Evolutionary conservation across 2,888 invertebrate genomes (phyloP), one percentile per base, ranked within the genome.

Genomic region (Sarcophaga caerulescens): DNA sequence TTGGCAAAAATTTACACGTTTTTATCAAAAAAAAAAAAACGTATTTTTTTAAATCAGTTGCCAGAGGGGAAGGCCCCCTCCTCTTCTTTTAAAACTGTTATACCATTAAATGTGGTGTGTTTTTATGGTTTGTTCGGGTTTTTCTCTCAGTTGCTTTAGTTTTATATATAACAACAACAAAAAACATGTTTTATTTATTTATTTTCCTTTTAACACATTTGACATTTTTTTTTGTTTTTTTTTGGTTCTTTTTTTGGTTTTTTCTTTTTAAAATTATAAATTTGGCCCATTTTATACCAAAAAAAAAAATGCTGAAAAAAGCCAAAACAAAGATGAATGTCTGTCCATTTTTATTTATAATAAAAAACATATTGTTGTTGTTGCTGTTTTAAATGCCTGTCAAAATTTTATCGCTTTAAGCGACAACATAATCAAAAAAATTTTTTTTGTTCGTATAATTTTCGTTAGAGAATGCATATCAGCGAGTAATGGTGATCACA

Each of bases 401-500:
- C 87, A 87, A 87, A 86, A 80, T 85, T 83, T 87, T 87, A 87
- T 85, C 82, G 79, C 87, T 87, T 75, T 57, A 71, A 87, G 87
- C 87, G 76, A 87, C 87, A 87, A 87, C 87, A 85, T 87, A 87
- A 87, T 87, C 87, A 87, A 82, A 78, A 81, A 80, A 68, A 25
- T 65, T 52, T 69, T 60, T 35, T 6, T 70, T 52, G 52, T 71
- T 69, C 69, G 63, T 59, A 71, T 23, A 62, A 62, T 73, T 23
- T 66, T 69, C 47, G 47, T 21, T 44, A 44, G 57, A 63, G 12
- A 73, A 59, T 76, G 57, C 74, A 69, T 81, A 79, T 74, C 70
- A 65, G 35, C 62, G 23, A 23, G 21, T 45, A 12, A 4, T 68
- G 73, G 62, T 45, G 57, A 35, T 65, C 25, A 65, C 44, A 44